Base-by-base conservation (phyloP, 2,113 vertebrate species). In the Cyanocitta stelleri region DNA sequence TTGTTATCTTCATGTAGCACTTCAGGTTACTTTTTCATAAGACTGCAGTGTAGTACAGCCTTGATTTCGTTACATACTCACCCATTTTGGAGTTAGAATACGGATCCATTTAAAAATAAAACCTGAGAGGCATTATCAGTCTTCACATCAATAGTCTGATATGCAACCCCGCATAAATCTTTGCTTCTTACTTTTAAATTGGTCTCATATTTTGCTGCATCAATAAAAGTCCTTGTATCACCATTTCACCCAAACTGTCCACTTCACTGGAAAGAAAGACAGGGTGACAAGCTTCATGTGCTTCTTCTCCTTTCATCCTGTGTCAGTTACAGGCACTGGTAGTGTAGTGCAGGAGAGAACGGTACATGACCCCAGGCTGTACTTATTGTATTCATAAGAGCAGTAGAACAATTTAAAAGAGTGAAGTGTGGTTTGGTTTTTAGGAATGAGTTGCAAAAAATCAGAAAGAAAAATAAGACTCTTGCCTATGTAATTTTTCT, bases 371-470 rank as follows among this genome's bases (percentile, higher is more conserved):
- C 18, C 64, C 41, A 67, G 10, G 9, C 35, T 59, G 29, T 55
- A 75, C 52, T 68, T 61, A 43, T 35, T 1, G 8, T 49, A 61
- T 37, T 44, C 21, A 43, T 83, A 90, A 78, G 46, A 86, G 80
- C 58, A 87, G 51, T 64, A 95, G 83, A 97, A 86, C 49, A 75
- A 77, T 63, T 95, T 81, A 85, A 43, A 95, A 85, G 73, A 76
- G 55, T 83, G 77, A 83, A 89, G 93, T 30, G 43, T 85, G 49
- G 66, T 95, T 96, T 93, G n/a, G 51, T 74, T 92, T 87, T 66
- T 79, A 94, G 87, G 55, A 89, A 7, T 94, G 71, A 95, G 43
- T 37, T 85, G 62, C 89, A 61, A 94, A 87, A 46, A 46, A 66
- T 67, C 62, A 62, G 48, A 35, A 58, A 88, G 79, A 87, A 95